These are phyloP conservation scores for Chironex yamaguchii DNA, from an alignment of 30 jellyfish, hydroid and myxozoan species.

Conservation along the genomic window DNA sequence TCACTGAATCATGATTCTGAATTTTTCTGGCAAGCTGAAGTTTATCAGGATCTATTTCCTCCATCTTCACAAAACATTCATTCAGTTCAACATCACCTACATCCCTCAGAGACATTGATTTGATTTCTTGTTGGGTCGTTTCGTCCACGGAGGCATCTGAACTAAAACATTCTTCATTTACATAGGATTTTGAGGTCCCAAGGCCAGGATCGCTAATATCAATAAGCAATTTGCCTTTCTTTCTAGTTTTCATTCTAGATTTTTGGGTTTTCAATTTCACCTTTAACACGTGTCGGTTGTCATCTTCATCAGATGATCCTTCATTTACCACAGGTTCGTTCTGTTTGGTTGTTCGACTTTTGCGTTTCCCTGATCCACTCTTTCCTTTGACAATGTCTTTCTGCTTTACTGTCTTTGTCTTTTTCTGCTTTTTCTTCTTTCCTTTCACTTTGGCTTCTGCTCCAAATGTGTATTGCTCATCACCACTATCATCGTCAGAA, in stretches of 20 bases:
- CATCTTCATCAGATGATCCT: slow-evolving; percentile 1
- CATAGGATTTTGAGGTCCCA: not conserved
- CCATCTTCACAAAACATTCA: not conserved
- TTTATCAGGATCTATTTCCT: not conserved
- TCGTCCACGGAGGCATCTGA: not conserved
- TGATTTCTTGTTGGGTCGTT: not conserved
- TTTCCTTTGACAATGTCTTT: not conserved
- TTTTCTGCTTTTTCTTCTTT: slow-evolving; percentile 1
- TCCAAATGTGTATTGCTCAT: too few species aligned
- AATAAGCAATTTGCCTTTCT: not conserved
- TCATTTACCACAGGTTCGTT: not conserved
- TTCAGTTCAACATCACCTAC: not conserved
- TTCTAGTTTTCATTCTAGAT: not conserved
- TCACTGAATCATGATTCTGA: too few species aligned
- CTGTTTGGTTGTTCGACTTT: not conserved
- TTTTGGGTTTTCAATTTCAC: not conserved
- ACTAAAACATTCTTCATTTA: not conserved
- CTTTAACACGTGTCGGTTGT: not conserved
- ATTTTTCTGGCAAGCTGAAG: not conserved
- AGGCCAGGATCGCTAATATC: not conserved
- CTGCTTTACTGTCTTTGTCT: not conserved
- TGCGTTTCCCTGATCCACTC: not conserved
- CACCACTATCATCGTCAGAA: not conserved
- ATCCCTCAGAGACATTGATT: not conserved
- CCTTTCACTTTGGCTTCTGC: too few species aligned